phyloP scores from a whole-genome alignment of 2,888 invertebrate species.

The Oscheius sp. region DNA sequence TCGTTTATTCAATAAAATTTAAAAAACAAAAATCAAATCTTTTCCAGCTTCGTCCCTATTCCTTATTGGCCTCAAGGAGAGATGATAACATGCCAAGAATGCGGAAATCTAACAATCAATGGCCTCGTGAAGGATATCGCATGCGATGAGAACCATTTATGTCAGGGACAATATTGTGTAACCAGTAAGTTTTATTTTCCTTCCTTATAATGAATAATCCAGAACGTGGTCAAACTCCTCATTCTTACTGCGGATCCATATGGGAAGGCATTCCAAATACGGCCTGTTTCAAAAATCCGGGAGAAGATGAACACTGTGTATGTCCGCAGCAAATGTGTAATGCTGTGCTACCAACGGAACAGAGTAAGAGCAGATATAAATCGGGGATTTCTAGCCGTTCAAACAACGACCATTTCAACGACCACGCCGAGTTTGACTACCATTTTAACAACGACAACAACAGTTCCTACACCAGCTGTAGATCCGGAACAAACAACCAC shows the following conservation, averaged over 20 bases:
- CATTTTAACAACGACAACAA: conserved; percentile 1
- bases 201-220: neutral
- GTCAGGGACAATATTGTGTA: conserved; percentile 47
- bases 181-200: conserved; percentile 33
- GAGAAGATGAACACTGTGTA: conserved; percentile 34
- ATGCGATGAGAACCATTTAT: conserved; percentile 41
- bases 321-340: conserved; percentile 53
- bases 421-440: neutral
- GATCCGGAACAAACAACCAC: neutral
- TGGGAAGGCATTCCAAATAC: conserved; percentile 13
- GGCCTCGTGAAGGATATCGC: conserved; percentile 35
- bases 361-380: neutral
- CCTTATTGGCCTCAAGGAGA: conserved; percentile 30
- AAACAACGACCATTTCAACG: neutral
- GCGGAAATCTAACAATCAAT: conserved; percentile 44
- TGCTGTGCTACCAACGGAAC: conserved; percentile 34
- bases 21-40: no score
- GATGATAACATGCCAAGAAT: conserved; percentile 41
- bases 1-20: no score
- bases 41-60: no score
- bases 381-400: neutral
- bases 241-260: conserved; percentile 23
- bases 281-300: conserved; percentile 32
- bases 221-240: conserved; percentile 22
- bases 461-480: neutral